Evolutionary conservation across 2,888 invertebrate species (phyloP), one percentile per base, ranked within the genome.

Genomic region (Zele albiditarsus): DNA sequence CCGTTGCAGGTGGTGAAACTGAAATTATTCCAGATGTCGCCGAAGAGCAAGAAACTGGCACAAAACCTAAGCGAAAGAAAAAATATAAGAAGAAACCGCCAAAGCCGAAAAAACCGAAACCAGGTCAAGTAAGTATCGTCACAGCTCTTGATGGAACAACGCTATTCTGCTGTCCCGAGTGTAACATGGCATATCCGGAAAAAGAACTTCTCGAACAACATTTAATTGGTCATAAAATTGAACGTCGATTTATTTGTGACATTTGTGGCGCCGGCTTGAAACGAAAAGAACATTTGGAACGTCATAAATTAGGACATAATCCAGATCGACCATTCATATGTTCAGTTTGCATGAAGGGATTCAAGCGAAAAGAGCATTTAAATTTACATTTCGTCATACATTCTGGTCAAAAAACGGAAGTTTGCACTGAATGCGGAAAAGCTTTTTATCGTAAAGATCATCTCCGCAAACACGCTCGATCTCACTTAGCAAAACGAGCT

Each of bases 341-440:
- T 90, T 92, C 93, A 66, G 93, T 95, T 57, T 95, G 95, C 85
- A 91, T 93, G 89, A 95, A 95, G 88, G 94, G 93, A 6, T 95
- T 95, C 90, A 95, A 95, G 88, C 92, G 95, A 75, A 94, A 95
- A 87, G 95, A 96, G 86, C 95, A 96, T 84, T 91, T 96, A 84
- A 95, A 95, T 89, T 91, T 95, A 79, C 96, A 96, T 90, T 94
- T 94, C 82, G 95, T 95, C 82, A 96, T 95, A 87, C 96, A 96
- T 90, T 95, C 95, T 73, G 95, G 95, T 46, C 94, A 95, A 87
- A 95, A 95, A 90, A 95, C 94, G 5, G 95, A 95, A 88, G 93
- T 94, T 79, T 95, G 95, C 86, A 91, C 90, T 46, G 93, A 94
- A 86, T 95, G 95, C 83, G 94, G 94, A 60, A 95, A 95, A 89